A percentile compares a stretch with the other conserved stretches of the same genome.
Evolutionary conservation across 2,113 vertebrate genomes (phyloP).

Genomic region (Romanogobio albipinnatus): DNA sequence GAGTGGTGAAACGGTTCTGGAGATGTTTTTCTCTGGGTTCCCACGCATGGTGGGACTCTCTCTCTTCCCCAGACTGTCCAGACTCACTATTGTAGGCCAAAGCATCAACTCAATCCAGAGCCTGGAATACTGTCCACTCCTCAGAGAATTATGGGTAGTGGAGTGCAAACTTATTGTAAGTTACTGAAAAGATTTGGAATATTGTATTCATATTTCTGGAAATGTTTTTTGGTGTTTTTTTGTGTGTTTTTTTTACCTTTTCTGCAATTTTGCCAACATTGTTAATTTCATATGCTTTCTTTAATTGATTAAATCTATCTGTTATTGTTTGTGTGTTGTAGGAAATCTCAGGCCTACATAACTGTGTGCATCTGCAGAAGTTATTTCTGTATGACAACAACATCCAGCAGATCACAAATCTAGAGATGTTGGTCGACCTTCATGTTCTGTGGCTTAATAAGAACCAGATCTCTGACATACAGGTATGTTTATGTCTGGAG

Average conservation of each 20-base stretch:
- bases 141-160: constrained; percentile 83
- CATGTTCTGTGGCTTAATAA: constrained; percentile 82
- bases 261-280: not conserved
- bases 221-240: not conserved
- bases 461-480: constrained; percentile 78
- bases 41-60: constrained; percentile 79
- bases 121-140: constrained; percentile 73
- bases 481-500: constrained; percentile 65
- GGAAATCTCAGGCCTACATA: constrained; percentile 78
- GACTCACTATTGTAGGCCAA: constrained; percentile 81
- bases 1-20: constrained; percentile 68
- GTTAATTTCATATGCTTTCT: not conserved
- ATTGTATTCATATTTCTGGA: not conserved
- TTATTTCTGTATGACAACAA: constrained; percentile 83
- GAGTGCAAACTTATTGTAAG: constrained; percentile 81
- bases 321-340: constrained; percentile 53
- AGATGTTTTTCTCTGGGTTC: constrained; percentile 86
- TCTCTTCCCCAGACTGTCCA: constrained; percentile 76
- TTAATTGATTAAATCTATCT: not conserved
- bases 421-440: constrained; percentile 73
- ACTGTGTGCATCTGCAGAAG: constrained; percentile 78
- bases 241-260: not conserved
- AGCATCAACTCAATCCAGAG: constrained; percentile 77
- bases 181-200: constrained; percentile 43
- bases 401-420: constrained; percentile 78